Evolutionary conservation across 2,797 vertebrate genomes (phyloP), one percentile per base, ranked within the genome.

Genomic region (Tiaroga cobitis): DNA sequence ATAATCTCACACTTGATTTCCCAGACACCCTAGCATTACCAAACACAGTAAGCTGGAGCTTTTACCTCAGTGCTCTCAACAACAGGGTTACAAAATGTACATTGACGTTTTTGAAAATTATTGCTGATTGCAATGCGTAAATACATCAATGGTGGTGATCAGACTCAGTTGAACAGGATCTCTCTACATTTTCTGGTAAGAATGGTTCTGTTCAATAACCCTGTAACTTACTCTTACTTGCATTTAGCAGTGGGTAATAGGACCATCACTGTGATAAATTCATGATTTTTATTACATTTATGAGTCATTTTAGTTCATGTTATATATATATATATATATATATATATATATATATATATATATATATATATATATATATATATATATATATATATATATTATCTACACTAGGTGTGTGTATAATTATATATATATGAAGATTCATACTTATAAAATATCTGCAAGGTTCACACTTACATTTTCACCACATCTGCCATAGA

Each of bases 1-100:
- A 74, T 85, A 80, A 85, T 74, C 69, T 74, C 46, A 67, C 78
- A 74, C 43, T 80, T 65, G 67, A 80, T 80, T 85, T 85, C n/a
- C 84, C 68, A 74, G 68, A 67, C 83, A 79, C 37, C 65, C 54
- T 65, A 39, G 68, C 78, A 81, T 81, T 85, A 54, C 16, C n/a
- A 85, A 85, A 85, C 77, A 73, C 41, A 41, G 56, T 85, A 70
- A 69, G 72, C 67, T 85, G 49, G 65, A 70, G 65, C 34, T 70
- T 78, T 84, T 84, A 61, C n/a, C 16, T 82, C 54, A 18, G 19
- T 74, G 56, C 41, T 49, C n/a, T 77, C 49, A 78, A 67, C 73
- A 68, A 84, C 6, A 21, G 3, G 0, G 11, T 56, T 37, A 51
- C 34, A 54, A 77, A 83, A 19, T 59, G 26, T 70, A 63, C 63